Evolutionary conservation across 2,797 vertebrate genomes (phyloP).

Genomic region (Gymnothorax reevesii): DNA sequence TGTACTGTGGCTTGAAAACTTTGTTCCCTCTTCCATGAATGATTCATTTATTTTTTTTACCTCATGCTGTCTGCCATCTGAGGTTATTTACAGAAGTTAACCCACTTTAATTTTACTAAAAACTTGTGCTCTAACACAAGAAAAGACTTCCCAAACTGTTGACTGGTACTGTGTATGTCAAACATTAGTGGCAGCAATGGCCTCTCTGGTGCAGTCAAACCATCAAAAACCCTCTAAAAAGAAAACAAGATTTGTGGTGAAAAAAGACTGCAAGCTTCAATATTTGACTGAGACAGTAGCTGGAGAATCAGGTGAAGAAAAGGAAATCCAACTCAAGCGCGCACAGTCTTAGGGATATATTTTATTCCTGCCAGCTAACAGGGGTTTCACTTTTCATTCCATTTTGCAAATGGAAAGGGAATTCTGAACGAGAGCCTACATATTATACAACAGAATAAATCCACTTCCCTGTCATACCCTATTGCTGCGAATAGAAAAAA

Average conservation of each 20-base stretch:
- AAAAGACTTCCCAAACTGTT: no score
- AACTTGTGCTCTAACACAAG: no score
- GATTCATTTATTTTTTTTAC: no score
- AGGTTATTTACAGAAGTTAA: no score
- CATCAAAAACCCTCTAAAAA: not conserved
- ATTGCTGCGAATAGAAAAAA: not conserved
- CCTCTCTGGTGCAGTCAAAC: not conserved
- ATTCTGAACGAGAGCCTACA: not conserved
- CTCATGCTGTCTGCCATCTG: no score
- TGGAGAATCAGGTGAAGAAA: not conserved
- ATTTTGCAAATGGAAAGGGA: not conserved
- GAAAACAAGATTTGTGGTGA: not conserved
- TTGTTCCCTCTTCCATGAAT: no score
- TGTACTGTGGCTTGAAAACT: no score
- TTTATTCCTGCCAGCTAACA: no score
- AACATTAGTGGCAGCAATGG: not conserved
- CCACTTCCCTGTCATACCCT: not conserved
- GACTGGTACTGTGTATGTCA: no score
- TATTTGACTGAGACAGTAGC: not conserved
- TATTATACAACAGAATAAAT: not conserved
- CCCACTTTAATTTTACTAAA: no score
- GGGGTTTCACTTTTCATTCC: not conserved
- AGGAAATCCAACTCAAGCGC: not conserved
- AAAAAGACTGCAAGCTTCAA: not conserved
- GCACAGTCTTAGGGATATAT: not conserved